A percentile compares a stretch with the other conserved stretches of the same genome.
Conservation (phyloP, 2,888 invertebrate species). For the Eupithecia subumbrata region DNA sequence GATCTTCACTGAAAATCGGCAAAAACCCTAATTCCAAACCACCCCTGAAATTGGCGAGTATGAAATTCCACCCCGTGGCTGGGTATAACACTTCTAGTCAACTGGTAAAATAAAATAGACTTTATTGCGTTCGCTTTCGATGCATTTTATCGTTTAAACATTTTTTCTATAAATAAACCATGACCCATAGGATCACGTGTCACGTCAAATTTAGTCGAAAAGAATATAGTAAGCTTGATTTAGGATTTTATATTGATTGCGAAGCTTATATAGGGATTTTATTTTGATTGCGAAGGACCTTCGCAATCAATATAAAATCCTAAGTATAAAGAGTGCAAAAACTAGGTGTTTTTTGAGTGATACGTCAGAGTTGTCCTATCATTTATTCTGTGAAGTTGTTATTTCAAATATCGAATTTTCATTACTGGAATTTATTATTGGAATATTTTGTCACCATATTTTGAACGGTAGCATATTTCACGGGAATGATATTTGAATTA, state of each 20-base stretch:
- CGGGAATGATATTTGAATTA: neutral
- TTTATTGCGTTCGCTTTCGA: conserved; percentile 11
- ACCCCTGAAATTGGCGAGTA: conserved; percentile 39
- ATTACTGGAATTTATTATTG: conserved; percentile 25
- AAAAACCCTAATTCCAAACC: conserved; percentile 39
- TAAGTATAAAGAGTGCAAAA: no score
- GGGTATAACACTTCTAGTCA: neutral
- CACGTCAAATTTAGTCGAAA: neutral
- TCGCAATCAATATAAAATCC: no score
- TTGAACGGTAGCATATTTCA: conserved; percentile 10
- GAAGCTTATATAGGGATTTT: no score
- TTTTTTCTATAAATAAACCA: neutral
- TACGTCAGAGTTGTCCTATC: neutral
- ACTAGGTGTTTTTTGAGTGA: neutral
- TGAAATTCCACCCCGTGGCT: conserved; percentile 38
- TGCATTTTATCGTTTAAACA: neutral
- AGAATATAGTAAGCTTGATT: neutral
- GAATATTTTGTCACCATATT: conserved; percentile 13
- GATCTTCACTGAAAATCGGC: conserved; percentile 39
- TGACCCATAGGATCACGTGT: neutral
- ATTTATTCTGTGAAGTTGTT: conserved; percentile 15
- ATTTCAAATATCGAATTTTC: conserved; percentile 29
- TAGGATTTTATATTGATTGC: neutral
- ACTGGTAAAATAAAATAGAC: conserved; percentile 1
- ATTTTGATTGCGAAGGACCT: no score